Evolutionary conservation across 2,888 invertebrate genomes (phyloP).

Genomic region (Spilarctia lutea): DNA sequence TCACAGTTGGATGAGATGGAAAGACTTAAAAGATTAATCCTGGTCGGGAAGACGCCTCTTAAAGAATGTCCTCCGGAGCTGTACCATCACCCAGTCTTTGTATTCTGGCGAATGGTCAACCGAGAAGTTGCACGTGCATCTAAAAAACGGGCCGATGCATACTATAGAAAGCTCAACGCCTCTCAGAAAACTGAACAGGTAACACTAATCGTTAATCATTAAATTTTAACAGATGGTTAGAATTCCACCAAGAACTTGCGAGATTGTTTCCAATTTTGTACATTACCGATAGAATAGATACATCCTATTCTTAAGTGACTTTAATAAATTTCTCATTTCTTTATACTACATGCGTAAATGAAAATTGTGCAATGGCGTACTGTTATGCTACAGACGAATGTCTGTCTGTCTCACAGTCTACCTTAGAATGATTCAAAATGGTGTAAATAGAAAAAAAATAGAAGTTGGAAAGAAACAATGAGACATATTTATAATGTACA

Average conservation of each 20-base stretch:
- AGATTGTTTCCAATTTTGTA: background rate
- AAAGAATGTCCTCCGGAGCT: slow-evolving; percentile 89
- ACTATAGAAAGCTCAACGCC: slow-evolving; percentile 78
- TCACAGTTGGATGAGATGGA: slow-evolving; percentile 88
- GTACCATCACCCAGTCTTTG: slow-evolving; percentile 89
- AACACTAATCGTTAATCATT: slow-evolving; percentile 17
- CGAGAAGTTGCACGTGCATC: slow-evolving; percentile 80
- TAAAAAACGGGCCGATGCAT: slow-evolving; percentile 80
- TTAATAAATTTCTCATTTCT: no score
- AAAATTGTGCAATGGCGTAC: no score
- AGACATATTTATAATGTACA: no score
- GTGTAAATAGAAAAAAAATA: no score
- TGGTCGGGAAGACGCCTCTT: slow-evolving; percentile 89
- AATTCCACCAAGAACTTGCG: no score
- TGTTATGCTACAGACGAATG: no score
- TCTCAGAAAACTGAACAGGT: slow-evolving; percentile 74
- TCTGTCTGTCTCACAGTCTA: no score
- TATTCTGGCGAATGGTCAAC: slow-evolving; percentile 87
- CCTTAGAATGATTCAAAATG: no score
- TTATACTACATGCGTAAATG: no score
- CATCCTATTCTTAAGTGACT: background rate
- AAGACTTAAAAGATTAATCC: slow-evolving; percentile 89
- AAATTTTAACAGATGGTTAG: no score
- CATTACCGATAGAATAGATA: background rate
- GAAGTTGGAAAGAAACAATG: no score